phyloP scores from a whole-genome alignment of 2,888 invertebrate species.

The Epiblema foenella region DNA sequence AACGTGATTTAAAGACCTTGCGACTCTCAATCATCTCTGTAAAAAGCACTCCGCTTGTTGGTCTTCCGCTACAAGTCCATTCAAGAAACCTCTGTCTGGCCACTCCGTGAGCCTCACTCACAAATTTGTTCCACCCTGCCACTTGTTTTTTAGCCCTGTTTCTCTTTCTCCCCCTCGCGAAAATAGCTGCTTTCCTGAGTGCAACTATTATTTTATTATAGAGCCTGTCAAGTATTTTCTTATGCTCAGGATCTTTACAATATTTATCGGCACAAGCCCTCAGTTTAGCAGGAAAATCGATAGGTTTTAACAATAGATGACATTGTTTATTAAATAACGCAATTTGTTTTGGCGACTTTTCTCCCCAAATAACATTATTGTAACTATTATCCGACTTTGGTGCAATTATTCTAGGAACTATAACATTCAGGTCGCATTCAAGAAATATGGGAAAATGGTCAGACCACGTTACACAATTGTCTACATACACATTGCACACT shows the following conservation, averaged over 20 bases:
- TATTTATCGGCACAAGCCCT: background rate
- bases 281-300: too few species aligned
- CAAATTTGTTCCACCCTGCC: background rate
- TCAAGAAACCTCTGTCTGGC: slow-evolving; percentile 1
- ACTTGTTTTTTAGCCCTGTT: background rate
- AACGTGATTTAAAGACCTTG: slow-evolving; percentile 2
- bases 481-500: too few species aligned
- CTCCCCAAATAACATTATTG: too few species aligned
- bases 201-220: background rate
- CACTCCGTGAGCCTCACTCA: background rate
- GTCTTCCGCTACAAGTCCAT: background rate
- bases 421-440: too few species aligned
- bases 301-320: too few species aligned
- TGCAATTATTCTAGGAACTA: too few species aligned
- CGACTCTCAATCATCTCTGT: background rate
- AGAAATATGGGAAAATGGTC: too few species aligned
- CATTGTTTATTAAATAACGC: too few species aligned
- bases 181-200: background rate
- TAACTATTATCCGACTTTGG: too few species aligned
- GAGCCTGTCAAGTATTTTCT: background rate
- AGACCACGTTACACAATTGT: too few species aligned
- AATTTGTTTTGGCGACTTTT: too few species aligned
- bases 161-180: background rate
- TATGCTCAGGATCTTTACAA: background rate
- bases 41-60: background rate